Conservation (phyloP, 2,888 invertebrate species). For the Drosophila fulvimacula region DNA sequence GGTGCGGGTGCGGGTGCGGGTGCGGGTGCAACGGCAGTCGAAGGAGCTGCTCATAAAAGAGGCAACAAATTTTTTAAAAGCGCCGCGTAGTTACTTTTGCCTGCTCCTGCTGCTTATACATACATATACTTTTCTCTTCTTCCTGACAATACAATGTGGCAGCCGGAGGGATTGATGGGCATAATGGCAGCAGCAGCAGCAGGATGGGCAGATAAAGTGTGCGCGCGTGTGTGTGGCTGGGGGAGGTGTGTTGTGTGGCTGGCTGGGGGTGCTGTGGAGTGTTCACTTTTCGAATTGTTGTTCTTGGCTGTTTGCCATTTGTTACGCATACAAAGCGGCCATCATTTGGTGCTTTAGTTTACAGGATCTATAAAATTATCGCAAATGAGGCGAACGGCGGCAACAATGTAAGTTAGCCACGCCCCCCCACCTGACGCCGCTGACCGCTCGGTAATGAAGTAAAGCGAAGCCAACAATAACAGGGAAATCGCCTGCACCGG, state of each 20-base stretch:
- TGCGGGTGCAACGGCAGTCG: background rate
- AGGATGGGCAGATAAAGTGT: conserved; percentile 1
- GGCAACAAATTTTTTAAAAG: conserved; percentile 43
- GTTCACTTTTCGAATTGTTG: conserved; percentile 44
- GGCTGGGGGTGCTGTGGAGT: conserved; percentile 20
- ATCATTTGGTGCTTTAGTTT: conserved; percentile 64
- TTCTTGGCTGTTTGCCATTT: conserved; percentile 47
- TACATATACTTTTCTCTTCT: background rate
- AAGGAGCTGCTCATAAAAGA: conserved; percentile 36
- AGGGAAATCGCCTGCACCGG: conserved; percentile 27
- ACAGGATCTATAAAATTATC: conserved; percentile 74
- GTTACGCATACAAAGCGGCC: conserved; percentile 53
- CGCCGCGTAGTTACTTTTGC: conserved; percentile 19
- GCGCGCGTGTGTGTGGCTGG: background rate
- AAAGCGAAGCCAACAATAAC: conserved; percentile 58
- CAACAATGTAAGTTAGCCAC: conserved; percentile 58
- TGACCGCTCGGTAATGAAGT: conserved; percentile 45
- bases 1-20: background rate
- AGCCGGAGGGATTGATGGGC: conserved; percentile 46
- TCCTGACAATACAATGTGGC: conserved; percentile 48
- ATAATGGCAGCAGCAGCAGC: conserved; percentile 18
- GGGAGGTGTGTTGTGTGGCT: background rate
- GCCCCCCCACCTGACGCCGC: background rate
- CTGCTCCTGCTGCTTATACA: background rate
- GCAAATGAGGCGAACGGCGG: conserved; percentile 49